A percentile compares a stretch with the other conserved stretches of the same genome.
Evolutionary conservation across 2,113 vertebrate species (phyloP).

Genomic region (Puntigrus tetrazona): DNA sequence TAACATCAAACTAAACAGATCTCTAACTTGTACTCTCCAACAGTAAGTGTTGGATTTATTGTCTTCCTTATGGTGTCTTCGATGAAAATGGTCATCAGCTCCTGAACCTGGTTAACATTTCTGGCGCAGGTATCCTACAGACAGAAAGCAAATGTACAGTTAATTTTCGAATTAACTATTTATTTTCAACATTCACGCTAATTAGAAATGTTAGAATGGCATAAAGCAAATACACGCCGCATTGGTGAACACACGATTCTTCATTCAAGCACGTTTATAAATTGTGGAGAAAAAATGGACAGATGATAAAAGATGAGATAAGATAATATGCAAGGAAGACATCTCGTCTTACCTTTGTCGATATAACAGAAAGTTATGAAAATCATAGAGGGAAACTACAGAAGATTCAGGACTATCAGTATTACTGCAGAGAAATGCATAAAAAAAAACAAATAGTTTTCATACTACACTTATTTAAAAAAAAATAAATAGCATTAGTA

Average conservation of each 20-base stretch:
- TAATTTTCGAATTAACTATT: neutral
- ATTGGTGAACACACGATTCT: too few relatives aligned
- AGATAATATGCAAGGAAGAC: neutral
- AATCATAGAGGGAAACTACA: slow-evolving; percentile 84
- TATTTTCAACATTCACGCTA: neutral
- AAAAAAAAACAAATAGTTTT: neutral
- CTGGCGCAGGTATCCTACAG: slow-evolving; percentile 87
- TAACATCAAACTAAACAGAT: neutral
- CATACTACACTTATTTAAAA: neutral
- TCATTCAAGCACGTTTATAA: too few relatives aligned
- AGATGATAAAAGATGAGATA: neutral
- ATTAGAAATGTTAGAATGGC: neutral
- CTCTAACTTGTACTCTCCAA: slow-evolving; percentile 81
- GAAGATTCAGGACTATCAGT: slow-evolving; percentile 81
- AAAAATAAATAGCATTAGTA: neutral
- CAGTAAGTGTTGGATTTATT: slow-evolving; percentile 87
- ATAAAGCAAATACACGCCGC: neutral
- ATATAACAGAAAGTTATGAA: slow-evolving; percentile 88
- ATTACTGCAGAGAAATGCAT: slow-evolving; percentile 74
- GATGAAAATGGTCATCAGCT: slow-evolving; percentile 94
- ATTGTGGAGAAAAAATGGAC: neutral
- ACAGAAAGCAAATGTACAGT: slow-evolving; percentile 1
- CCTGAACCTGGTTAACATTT: slow-evolving; percentile 87
- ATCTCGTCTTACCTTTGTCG: slow-evolving; percentile 82
- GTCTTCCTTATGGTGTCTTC: slow-evolving; percentile 97